phyloP scores from a whole-genome alignment of 2,113 vertebrate species.

The Asarcornis scutulata region DNA sequence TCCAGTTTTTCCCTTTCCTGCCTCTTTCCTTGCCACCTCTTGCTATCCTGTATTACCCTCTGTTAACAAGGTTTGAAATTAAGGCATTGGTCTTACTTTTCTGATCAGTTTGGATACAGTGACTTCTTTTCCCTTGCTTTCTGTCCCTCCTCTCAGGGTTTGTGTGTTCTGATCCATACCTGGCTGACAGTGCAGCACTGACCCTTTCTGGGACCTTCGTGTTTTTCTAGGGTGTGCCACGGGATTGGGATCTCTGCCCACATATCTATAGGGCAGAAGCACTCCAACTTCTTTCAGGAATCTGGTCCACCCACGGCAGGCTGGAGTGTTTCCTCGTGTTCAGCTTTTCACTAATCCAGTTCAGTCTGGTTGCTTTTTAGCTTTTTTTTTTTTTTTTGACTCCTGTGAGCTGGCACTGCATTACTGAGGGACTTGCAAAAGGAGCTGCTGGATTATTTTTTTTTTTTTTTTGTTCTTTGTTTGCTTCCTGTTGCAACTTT shows the following conservation, averaged over 20 bases:
- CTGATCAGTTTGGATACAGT: fast-evolving
- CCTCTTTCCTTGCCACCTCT: background rate
- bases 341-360: background rate
- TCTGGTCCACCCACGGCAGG: background rate
- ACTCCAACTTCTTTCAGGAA: background rate
- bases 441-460: background rate
- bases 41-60: background rate
- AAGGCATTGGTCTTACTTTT: background rate
- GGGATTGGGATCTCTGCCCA: background rate
- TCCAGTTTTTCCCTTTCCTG: background rate
- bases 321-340: background rate
- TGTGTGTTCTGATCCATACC: background rate
- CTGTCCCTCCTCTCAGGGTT: background rate
- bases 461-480: background rate
- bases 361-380: background rate
- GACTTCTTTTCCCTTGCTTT: background rate
- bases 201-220: background rate
- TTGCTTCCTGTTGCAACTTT: background rate
- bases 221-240: background rate
- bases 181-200: background rate
- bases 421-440: background rate
- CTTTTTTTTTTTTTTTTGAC: background rate
- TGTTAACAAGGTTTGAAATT: background rate
- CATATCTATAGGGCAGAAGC: background rate
- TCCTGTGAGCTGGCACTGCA: background rate